Evolutionary conservation across 2,113 vertebrate genomes (phyloP), one percentile per base, ranked within the genome.

Genomic region (Cygnus buccinator): DNA sequence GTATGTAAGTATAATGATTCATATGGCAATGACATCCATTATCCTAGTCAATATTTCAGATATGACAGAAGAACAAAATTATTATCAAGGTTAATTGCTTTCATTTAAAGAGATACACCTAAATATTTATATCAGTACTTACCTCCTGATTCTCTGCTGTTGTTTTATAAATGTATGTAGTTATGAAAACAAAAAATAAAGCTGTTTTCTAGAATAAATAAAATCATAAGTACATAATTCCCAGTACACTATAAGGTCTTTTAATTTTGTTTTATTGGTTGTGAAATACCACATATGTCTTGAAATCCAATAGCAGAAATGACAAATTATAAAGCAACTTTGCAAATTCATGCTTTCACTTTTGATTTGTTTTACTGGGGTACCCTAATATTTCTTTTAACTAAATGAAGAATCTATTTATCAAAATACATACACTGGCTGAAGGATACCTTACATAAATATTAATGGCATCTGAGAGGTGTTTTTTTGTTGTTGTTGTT

Each of bases 101-200:
- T 83, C 63, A 67, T 68, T 87, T 94, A 96, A 95, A 91, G 90
- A 95, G 73, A 63, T 35, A 48, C n/a, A 18, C 46, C 70, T 87
- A 93, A 94, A 93, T 58, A 75, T 54, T 76, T 67, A 22, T 48
- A 63, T 76, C 6, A 29, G 5, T 50, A 28, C 52, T 55, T 63
- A 54, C 61, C 43, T 68, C 41, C 13, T 37, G 19, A 37, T 68
- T 48, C 15, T 23, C 28, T 39, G 16, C 20, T 46, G 26, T 31
- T 39, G 43, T 31, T 37, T 58, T 68, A 31, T 68, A 48, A 58
- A 39, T 48, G 15, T 58, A 4, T 35, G 31, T 25, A 80, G 54
- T 57, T 23, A 26, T n/a, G 18, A 50, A 67, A 57, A 67, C 37
- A 66, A 35, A 17, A 44, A 18, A 18, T 33, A 66, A 72, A 84